Evolutionary conservation across 2,797 vertebrate species (phyloP).

Genomic region (Vultur gryphus): DNA sequence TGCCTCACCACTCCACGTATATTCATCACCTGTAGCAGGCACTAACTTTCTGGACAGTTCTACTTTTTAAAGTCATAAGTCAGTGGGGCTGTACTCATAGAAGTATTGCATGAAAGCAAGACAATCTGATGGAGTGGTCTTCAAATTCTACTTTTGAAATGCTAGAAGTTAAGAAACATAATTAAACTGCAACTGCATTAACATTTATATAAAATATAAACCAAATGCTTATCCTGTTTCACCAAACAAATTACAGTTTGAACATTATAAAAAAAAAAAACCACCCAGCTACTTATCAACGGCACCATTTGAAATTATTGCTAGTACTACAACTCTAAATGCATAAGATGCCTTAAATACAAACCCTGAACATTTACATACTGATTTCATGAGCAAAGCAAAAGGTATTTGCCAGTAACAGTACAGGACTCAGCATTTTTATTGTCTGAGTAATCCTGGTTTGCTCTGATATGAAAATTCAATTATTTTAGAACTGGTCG

Average conservation of each 20-base stretch:
- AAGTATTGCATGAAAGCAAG: slow-evolving; percentile 71
- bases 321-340: slow-evolving; percentile 95
- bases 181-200: slow-evolving; percentile 93
- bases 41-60: slow-evolving; percentile 45
- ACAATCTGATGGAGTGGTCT: slow-evolving; percentile 71
- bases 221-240: slow-evolving; percentile 98
- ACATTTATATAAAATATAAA: slow-evolving; percentile 98
- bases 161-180: slow-evolving; percentile 93
- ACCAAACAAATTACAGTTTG: slow-evolving; percentile 99
- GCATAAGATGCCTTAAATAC: slow-evolving; percentile 99
- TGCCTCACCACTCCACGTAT: not conserved
- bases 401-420: slow-evolving; percentile 99
- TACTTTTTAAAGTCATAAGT: slow-evolving; percentile 40
- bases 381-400: slow-evolving; percentile 99
- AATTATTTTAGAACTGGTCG: slow-evolving; percentile 99
- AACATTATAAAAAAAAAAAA: slow-evolving; percentile 88
- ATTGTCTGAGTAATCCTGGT: slow-evolving; percentile 99
- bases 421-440: slow-evolving; percentile 99
- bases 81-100: slow-evolving; percentile 74
- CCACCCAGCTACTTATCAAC: slow-evolving; percentile 95
- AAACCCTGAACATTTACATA: slow-evolving; percentile 99
- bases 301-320: slow-evolving; percentile 94
- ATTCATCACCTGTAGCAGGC: not conserved
- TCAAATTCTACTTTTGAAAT: slow-evolving; percentile 72
- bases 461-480: slow-evolving; percentile 99